phyloP scores from a whole-genome alignment of 2,888 invertebrate genomes.

The Adineta ricciae region DNA sequence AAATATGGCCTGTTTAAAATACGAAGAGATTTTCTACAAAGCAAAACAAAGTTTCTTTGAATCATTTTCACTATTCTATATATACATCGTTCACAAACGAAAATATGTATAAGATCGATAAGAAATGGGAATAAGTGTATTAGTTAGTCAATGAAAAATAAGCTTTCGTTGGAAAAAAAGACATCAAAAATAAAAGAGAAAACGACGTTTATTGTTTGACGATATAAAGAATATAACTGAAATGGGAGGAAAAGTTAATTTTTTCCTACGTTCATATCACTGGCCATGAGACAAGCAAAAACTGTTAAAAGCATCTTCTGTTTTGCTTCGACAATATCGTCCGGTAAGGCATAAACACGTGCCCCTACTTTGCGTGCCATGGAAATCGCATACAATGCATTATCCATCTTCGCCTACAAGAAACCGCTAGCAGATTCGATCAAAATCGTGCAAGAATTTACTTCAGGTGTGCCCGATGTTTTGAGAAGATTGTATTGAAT shows the following conservation, averaged over 20 bases:
- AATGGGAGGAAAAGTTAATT: background rate
- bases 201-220: background rate
- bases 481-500: constrained; percentile 85
- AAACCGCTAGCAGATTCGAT: constrained; percentile 56
- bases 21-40: no score
- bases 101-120: background rate
- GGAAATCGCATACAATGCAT: constrained; percentile 96
- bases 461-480: constrained; percentile 39
- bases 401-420: constrained; percentile 75
- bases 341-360: constrained; percentile 90
- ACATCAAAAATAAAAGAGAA: background rate
- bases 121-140: background rate
- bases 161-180: background rate
- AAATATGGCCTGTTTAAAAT: no score
- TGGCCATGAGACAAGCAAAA: constrained; percentile 86
- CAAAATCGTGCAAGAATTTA: background rate
- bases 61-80: no score
- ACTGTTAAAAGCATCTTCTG: constrained; percentile 99
- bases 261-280: background rate
- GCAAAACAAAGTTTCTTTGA: no score
- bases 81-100: background rate
- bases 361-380: constrained; percentile 95
- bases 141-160: background rate
- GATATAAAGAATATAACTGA: no score
- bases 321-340: constrained; percentile 94